A percentile compares a stretch with the other conserved stretches of the same genome.
These are phyloP conservation scores for Mamestra configurata DNA, from an alignment of 1,140 invertebrate species.

Conservation along the genomic window DNA sequence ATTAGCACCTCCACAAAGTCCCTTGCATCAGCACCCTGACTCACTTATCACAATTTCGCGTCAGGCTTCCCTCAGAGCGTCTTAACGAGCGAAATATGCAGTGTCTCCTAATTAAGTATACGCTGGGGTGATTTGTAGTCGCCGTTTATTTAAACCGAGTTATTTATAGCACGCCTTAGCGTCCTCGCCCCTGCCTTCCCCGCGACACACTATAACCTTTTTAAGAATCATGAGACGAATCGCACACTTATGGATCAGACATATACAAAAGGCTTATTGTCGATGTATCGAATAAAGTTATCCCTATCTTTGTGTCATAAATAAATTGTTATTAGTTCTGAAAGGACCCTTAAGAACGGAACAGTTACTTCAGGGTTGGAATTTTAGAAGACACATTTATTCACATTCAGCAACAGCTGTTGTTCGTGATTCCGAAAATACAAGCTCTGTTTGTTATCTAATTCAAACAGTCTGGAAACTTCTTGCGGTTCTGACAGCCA, in stretches of 20 bases:
- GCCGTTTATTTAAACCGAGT: constrained; percentile 47
- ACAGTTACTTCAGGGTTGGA: too few species aligned
- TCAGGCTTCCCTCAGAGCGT: constrained; percentile 25
- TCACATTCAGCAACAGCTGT: neutral
- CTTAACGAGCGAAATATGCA: constrained; percentile 45
- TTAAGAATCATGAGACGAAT: constrained; percentile 37
- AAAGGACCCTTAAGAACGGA: too few species aligned
- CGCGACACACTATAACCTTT: constrained; percentile 47
- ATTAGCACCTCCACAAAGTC: neutral
- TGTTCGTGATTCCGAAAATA: neutral
- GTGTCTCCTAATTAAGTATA: constrained; percentile 50
- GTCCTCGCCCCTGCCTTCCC: constrained; percentile 33
- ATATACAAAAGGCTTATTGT: neutral
- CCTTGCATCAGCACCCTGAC: neutral
- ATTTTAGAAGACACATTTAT: neutral
- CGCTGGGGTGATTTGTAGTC: constrained; percentile 46
- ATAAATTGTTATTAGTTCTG: too few species aligned
- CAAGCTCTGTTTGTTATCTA: constrained; percentile 1
- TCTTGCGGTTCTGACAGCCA: constrained; percentile 5
- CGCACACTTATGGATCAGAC: constrained; percentile 28
- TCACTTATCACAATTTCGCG: constrained; percentile 35
- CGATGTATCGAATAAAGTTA: neutral
- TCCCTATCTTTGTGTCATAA: too few species aligned
- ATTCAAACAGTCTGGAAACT: neutral
- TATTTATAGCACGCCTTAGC: constrained; percentile 51